Evolutionary conservation across 2,113 vertebrate genomes (phyloP), one percentile per base, ranked within the genome.

Genomic region (Argyrosomus japonicus): DNA sequence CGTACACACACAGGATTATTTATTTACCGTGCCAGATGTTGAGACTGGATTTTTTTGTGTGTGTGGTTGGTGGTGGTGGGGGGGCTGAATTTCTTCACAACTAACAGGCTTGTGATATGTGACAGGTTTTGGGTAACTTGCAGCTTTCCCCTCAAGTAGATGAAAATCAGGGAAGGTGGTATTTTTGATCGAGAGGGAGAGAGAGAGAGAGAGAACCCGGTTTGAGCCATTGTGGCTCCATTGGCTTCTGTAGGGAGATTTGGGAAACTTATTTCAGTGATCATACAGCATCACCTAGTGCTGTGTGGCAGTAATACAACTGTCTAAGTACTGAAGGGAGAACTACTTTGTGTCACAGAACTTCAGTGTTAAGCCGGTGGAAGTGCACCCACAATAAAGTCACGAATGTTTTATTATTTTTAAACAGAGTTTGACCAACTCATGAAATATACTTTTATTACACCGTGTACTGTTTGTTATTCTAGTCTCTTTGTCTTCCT

Each of bases 251-350:
- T 23, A 70, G 43, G 36, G 65, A 71, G 54, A 77, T 53, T 68
- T 77, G 48, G 36, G 75, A 88, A 89, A 89, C 83, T 88, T 86
- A 67, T 83, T 93, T 90, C 67, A 81, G 83, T 95, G 93, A 93
- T 95, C 94, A 91, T 89, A 76, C 89, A 96, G 94, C 94, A 91
- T 86, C 95, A 92, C 93, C 95, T 95, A 95, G 94, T 94, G 95
- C 43, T 81, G 18, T 23, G 21, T 11, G 45, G 71, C 25, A 85
- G 90, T 89, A 95, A 81, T 91, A 82, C 95, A 95, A 12, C 63
- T 43, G 64, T 60, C 12, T 21, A 23, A 83, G 61, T 75, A 0
- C 23, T 47, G 19, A 62, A 50, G 50, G 21, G 63, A 27, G 63
- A 23, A 5, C 13, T 18, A 3, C 51, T 54, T 19, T 18, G 13